Conservation (phyloP, 2,888 invertebrate genomes). For the Elegia similella region DNA sequence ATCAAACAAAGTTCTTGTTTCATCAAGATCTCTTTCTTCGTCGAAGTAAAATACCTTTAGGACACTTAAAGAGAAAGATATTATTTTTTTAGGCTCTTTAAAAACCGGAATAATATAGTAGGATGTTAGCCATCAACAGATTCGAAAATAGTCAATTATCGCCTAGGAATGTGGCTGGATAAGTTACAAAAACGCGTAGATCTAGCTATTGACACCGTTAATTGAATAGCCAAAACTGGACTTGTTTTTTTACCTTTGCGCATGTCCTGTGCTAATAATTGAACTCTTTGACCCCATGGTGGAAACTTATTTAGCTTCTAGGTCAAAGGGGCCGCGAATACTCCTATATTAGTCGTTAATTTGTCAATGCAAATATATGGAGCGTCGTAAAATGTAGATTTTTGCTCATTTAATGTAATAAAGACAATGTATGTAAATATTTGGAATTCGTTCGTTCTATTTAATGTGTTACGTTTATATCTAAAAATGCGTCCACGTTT, state of each 20-base stretch:
- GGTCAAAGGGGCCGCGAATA: constrained; percentile 2
- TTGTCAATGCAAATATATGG: not conserved
- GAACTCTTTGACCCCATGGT: not conserved
- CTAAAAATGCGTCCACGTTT: too few species aligned
- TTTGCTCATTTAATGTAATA: constrained; percentile 1
- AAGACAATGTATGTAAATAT: constrained; percentile 8
- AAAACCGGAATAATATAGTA: not conserved
- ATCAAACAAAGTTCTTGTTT: too few species aligned
- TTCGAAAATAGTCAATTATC: not conserved
- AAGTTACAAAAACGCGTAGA: not conserved
- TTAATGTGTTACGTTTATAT: not conserved
- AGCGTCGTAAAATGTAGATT: not conserved
- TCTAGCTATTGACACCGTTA: not conserved
- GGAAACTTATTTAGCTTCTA: not conserved
- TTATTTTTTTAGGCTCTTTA: not conserved
- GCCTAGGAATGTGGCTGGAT: constrained; percentile 2
- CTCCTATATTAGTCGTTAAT: not conserved
- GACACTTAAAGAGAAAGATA: not conserved
- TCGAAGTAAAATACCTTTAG: too few species aligned
- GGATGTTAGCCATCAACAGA: not conserved
- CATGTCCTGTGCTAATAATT: not conserved
- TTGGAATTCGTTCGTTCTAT: not conserved
- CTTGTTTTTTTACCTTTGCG: not conserved
- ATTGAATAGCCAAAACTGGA: not conserved
- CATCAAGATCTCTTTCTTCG: too few species aligned